Base-by-base conservation (phyloP, 2,888 invertebrate genomes). In the Dryococelus australis region DNA sequence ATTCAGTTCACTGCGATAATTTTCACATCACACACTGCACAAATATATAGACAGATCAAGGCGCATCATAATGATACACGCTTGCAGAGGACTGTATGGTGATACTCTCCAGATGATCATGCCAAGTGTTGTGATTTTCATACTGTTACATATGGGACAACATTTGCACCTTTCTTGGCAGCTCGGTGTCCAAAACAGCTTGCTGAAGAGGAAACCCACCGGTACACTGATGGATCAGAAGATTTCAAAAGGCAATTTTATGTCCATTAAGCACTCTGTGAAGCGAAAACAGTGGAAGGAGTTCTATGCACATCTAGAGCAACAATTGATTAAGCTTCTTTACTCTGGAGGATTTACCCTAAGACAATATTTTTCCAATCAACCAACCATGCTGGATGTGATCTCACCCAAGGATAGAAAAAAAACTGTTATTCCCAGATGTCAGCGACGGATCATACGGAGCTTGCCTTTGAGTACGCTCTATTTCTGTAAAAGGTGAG, bases 81-180 rank as follows among this genome's bases (percentile, higher is more conserved):
- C 24, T 89, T 90, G n/a, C 92, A 92, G 84, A 86, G 90, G 10
- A 92, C 92, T 9, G 83, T 92, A 5, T 92, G 92, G 92, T 86
- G 91, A 28, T 86, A 89, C 9, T 43, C 89, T 79, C 88, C 89
- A 12, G 79, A 86, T 16, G 86, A 90, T 26, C 87, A 89, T 16
- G 85, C 90, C 8, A 81, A 88, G 43, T 87, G 88, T 0, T 89
- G 89, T 35, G 83, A 87, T 8, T 88, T 91, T 2, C 20, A 51
- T 16, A 24, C 65, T 16, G n/a, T 65, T 8, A 65, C 65, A n/a
- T 65, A 65, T 65, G 20, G 20, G 20, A 65, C 65, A 65, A 20
- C 65, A 20, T 65, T 16, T 16, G 65, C 65, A 65, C 65, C 65
- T 9, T 65, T 65, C 16, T 24, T 65, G 65, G 65, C 65, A n/a